phyloP scores from a whole-genome alignment of 2,888 invertebrate species.

The Plagiodera versicolora region DNA sequence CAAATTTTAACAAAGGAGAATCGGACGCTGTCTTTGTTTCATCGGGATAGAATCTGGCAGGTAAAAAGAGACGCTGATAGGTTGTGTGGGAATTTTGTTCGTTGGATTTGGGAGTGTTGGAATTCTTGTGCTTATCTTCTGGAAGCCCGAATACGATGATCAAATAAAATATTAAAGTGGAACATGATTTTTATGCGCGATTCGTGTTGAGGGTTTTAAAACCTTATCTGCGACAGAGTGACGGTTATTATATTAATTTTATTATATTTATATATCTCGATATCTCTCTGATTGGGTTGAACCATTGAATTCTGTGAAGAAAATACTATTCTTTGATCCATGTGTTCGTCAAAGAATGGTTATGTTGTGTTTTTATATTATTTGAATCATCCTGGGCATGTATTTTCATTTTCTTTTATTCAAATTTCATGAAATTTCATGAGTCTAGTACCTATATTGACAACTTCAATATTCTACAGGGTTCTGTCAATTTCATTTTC shows the following conservation, averaged over 20 bases:
- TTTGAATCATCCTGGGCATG: too few relatives aligned
- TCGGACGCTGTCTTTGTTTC: slow-evolving; percentile 32
- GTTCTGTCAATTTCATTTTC: too few relatives aligned
- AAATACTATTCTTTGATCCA: too few relatives aligned
- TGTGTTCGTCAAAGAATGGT: too few relatives aligned
- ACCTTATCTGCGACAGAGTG: slow-evolving; percentile 30
- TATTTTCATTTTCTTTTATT: too few relatives aligned
- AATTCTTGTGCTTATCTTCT: slow-evolving; percentile 49
- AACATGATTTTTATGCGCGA: slow-evolving; percentile 54
- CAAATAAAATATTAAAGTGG: slow-evolving; percentile 56
- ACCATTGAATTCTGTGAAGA: too few relatives aligned
- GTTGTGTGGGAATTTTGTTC: slow-evolving; percentile 31
- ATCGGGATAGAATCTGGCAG: slow-evolving; percentile 11
- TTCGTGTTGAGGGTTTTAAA: slow-evolving; percentile 54
- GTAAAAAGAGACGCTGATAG: neutral
- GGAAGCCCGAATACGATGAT: slow-evolving; percentile 50
- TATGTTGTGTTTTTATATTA: too few relatives aligned
- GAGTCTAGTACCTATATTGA: too few relatives aligned
- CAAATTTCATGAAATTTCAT: too few relatives aligned
- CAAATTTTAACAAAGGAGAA: slow-evolving; percentile 35
- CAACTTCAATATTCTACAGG: too few relatives aligned
- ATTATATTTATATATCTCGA: too few relatives aligned
- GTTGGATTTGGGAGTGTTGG: slow-evolving; percentile 39
- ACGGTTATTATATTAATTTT: slow-evolving; percentile 39
- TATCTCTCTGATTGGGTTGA: too few relatives aligned